phyloP scores from a whole-genome alignment of 2,113 vertebrate species.

The Origma solitaria region DNA sequence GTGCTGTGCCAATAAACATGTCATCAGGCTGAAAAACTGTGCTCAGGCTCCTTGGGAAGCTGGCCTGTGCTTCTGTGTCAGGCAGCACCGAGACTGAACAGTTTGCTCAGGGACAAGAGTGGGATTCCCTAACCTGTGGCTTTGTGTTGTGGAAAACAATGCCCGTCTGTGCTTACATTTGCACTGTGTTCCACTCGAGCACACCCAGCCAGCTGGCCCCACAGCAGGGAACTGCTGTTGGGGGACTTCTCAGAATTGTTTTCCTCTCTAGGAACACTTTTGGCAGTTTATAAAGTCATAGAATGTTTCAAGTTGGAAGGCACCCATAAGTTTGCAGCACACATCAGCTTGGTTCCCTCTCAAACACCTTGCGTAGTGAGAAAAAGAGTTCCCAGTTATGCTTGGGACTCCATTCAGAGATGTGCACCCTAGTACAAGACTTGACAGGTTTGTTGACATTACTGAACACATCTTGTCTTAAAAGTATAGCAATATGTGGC shows the following conservation, averaged over 20 bases:
- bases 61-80: neutral
- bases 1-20: neutral
- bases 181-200: neutral
- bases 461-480: neutral
- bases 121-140: neutral
- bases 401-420: neutral
- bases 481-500: neutral
- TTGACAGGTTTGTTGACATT: neutral
- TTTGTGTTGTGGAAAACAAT: neutral
- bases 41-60: neutral
- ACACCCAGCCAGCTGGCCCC: neutral
- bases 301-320: neutral
- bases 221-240: neutral
- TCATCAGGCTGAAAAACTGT: neutral
- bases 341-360: neutral
- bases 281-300: neutral
- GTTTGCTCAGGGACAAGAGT: neutral
- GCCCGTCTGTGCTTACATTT: neutral
- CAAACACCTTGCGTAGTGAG: neutral
- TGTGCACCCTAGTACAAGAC: no score
- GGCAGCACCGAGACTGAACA: fast-evolving
- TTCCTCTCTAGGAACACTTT: neutral
- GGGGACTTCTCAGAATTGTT: neutral
- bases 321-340: neutral
- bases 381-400: neutral